Evolutionary conservation across 2,888 invertebrate genomes (phyloP), one percentile per base, ranked within the genome.

Genomic region (Andrena camellia): DNA sequence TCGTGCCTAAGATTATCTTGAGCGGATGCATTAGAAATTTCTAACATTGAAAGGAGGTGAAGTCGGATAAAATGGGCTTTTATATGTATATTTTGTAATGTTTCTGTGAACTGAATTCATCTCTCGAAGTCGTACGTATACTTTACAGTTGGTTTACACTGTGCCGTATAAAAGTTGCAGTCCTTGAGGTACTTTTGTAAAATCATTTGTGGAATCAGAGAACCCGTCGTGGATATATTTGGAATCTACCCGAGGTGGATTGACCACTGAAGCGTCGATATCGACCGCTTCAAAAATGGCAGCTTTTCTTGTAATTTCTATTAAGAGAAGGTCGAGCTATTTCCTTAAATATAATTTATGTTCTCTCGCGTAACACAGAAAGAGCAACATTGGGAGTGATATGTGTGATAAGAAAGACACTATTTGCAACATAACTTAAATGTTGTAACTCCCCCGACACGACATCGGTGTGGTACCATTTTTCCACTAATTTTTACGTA

Each of bases 131-230:
- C 1, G 17, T 26, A 29, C 2, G 10, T 26, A 26, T 26, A 23
- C 57, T 23, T 23, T 57, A 17, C 29, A 29, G 60, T 26, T 26
- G 17, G 57, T 8, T 57, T 26, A 26, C 57, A 8, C 57, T 10
- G 8, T 57, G 29, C 5, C 17, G 50, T 33, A 59, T 50, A 52
- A 66, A n/a, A 48, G 33, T 66, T 42, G 13, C 23, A 59, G 35
- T 66, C 74, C 48, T 77, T 60, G 74, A 29, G 66, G 31, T 66
- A 64, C 77, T 31, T 59, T 33, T 60, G 50, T 31, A 59, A 77
- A 59, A 66, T 42, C 35, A 42, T 62, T 77, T 57, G 33, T 31
- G 59, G 26, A 76, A 76, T 79, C 64, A 42, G 79, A 59, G 17
- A 57, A 52, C 59, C 50, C 50, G 31, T 75, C 35, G 26, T 29